phyloP scores from a whole-genome alignment of 2,113 vertebrate species.

The Ursus arctos region DNA sequence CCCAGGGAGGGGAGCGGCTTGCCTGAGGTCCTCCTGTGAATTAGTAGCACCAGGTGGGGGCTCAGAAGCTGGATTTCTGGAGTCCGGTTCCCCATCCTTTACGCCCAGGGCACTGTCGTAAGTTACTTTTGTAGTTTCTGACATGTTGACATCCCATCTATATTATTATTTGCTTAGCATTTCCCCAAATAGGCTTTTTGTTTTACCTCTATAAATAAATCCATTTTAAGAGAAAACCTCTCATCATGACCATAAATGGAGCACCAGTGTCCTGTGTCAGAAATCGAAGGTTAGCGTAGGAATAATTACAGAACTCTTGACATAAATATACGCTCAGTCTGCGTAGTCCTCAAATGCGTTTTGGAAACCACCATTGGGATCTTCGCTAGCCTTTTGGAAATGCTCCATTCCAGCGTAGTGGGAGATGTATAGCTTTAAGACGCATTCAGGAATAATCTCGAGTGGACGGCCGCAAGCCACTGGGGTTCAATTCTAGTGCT shows the following conservation, averaged over 20 bases:
- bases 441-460: neutral
- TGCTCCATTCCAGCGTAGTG: no score
- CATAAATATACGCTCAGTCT: neutral
- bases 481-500: neutral
- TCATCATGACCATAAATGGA: neutral
- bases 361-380: neutral
- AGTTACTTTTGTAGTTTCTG: neutral
- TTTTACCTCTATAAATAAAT: neutral
- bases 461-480: neutral
- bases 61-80: neutral
- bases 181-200: neutral
- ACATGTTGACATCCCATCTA: neutral
- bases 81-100: neutral
- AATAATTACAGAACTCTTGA: neutral
- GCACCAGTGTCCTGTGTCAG: no score
- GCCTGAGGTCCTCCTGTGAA: neutral
- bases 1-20: neutral
- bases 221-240: neutral
- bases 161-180: neutral
- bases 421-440: neutral
- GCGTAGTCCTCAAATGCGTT: no score
- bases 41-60: accelerated
- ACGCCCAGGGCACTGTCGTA: neutral
- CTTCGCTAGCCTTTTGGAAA: neutral
- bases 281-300: neutral